Evolutionary conservation across 2,797 vertebrate genomes (phyloP).

Genomic region (Potorous gilbertii): DNA sequence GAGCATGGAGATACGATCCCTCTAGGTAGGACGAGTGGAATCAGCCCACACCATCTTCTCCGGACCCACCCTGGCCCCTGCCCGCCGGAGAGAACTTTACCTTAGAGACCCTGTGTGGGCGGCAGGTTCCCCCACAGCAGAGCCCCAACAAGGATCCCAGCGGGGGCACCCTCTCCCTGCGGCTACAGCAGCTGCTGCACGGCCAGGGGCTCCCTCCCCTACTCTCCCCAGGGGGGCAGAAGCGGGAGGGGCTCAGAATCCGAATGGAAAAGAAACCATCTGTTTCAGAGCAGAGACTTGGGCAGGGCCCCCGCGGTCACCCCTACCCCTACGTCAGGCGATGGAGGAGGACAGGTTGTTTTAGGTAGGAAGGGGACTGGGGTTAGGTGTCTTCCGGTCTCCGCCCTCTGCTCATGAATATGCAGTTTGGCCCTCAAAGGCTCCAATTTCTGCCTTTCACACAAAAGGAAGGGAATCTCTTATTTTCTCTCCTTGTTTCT

Average conservation of each 20-base stretch:
- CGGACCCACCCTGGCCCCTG: not conserved
- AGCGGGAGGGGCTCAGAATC: not conserved
- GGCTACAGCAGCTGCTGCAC: not conserved
- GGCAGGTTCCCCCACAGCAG: not conserved
- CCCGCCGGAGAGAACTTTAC: not conserved
- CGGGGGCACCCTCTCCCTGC: not conserved
- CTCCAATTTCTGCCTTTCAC: not conserved
- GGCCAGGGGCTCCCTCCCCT: not conserved
- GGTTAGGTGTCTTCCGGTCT: not conserved
- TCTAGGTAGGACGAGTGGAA: not conserved
- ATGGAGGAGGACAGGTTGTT: not conserved
- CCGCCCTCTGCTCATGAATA: not conserved
- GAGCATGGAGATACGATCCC: not conserved
- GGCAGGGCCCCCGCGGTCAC: not conserved
- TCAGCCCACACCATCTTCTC: not conserved
- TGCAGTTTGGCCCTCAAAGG: not conserved
- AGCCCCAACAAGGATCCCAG: not conserved
- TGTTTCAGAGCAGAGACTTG: not conserved
- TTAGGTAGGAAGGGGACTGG: not conserved
- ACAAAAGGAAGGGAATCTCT: not conserved
- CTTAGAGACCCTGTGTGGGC: not conserved
- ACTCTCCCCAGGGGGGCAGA: not conserved
- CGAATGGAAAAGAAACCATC: not conserved
- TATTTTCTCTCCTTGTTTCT: constrained; percentile 9
- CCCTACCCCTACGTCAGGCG: not conserved